Percentiles rank a stretch among this genome's conserved stretches.
phyloP scores from a whole-genome alignment of 2,797 vertebrate genomes.

The Meda fulgida region DNA sequence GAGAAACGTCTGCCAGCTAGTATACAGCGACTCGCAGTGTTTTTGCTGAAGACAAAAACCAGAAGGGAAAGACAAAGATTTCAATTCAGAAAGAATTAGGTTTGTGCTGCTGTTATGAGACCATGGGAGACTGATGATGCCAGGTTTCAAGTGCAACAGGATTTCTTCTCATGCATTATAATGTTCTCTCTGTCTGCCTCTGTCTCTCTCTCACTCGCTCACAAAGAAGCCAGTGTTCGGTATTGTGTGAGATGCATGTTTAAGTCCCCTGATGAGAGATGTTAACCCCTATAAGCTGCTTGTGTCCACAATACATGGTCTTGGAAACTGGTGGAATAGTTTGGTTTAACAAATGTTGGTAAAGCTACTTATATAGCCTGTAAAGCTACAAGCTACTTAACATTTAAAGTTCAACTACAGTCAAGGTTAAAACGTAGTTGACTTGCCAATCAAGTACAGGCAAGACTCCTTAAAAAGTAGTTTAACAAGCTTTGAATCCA shows the following conservation, averaged over 20 bases:
- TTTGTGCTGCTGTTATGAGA: constrained; percentile 21
- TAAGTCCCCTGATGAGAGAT: constrained; percentile 40
- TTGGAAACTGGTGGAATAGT: not conserved
- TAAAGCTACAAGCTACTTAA: constrained; percentile 1
- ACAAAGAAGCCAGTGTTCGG: constrained; percentile 52
- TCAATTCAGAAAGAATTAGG: constrained; percentile 27
- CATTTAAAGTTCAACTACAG: not conserved
- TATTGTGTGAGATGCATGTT: constrained; percentile 53
- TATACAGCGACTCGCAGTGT: constrained; percentile 70
- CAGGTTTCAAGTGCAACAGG: constrained; percentile 30
- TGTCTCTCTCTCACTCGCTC: constrained; percentile 17
- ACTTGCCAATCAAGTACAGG: too few species aligned
- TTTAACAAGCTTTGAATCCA: too few species aligned
- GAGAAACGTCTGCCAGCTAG: constrained; percentile 73
- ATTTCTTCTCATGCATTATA: constrained; percentile 35
- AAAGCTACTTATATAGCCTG: constrained; percentile 9
- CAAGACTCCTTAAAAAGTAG: too few species aligned
- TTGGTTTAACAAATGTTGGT: constrained; percentile 10
- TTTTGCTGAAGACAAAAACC: constrained; percentile 60
- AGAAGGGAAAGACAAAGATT: constrained; percentile 18
- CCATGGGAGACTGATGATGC: constrained; percentile 19
- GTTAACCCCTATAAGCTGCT: constrained; percentile 28
- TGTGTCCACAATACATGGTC: constrained; percentile 8
- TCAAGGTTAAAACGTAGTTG: not conserved
- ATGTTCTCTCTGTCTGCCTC: constrained; percentile 10